Evolutionary conservation across 2,113 vertebrate genomes (phyloP).

Genomic region (Chionodraco myersi): DNA sequence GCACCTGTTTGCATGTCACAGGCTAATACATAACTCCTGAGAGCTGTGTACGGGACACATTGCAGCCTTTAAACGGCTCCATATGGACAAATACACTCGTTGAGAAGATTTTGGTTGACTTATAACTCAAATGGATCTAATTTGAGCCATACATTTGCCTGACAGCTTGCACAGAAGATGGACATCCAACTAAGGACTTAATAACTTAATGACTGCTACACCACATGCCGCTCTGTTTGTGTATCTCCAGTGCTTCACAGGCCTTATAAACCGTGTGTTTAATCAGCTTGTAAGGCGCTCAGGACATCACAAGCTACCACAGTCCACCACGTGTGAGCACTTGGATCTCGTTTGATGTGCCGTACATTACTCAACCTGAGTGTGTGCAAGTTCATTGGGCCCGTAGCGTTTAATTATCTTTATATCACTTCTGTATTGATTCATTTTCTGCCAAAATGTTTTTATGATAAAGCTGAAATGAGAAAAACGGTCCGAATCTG

Average conservation of each 20-base stretch:
- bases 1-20: constrained; percentile 83
- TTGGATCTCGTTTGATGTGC: constrained; percentile 37
- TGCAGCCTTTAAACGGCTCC: constrained; percentile 69
- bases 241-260: constrained; percentile 53
- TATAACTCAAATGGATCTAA: constrained; percentile 51
- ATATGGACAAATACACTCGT: constrained; percentile 73
- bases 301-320: constrained; percentile 66
- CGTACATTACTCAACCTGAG: constrained; percentile 24
- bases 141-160: constrained; percentile 60
- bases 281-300: constrained; percentile 57
- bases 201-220: constrained; percentile 65
- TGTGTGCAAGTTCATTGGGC: constrained; percentile 29
- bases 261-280: constrained; percentile 50
- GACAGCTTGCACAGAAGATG: constrained; percentile 41
- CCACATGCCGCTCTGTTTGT: constrained; percentile 41
- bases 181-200: constrained; percentile 46
- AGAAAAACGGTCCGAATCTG: constrained; percentile 5
- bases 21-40: constrained; percentile 75
- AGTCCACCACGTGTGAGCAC: constrained; percentile 60
- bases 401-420: constrained; percentile 24
- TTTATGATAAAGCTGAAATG: constrained; percentile 23
- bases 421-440: constrained; percentile 12
- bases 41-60: constrained; percentile 62
- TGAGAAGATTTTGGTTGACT: constrained; percentile 45
- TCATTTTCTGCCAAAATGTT: constrained; percentile 40